A percentile compares a stretch with the other conserved stretches of the same genome.
phyloP scores from a whole-genome alignment of 2,113 vertebrate genomes.

The Anolis carolinensis region DNA sequence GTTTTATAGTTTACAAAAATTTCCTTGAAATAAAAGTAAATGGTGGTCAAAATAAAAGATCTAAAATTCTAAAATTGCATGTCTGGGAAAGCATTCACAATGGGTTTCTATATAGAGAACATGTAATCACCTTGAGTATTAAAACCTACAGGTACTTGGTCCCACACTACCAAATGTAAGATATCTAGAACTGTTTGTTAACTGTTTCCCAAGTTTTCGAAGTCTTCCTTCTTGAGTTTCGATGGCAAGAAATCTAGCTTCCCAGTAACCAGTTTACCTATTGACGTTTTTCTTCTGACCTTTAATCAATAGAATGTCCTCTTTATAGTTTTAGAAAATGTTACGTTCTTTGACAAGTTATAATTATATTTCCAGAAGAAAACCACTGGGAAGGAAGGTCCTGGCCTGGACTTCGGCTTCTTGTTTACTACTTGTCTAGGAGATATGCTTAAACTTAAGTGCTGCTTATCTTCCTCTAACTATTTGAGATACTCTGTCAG shows the following conservation, averaged over 20 bases:
- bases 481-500: background rate
- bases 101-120: background rate
- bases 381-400: background rate
- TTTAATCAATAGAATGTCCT: conserved; percentile 23
- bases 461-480: fast-evolving
- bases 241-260: conserved; percentile 49
- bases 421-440: background rate
- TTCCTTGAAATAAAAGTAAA: background rate
- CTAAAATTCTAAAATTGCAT: background rate
- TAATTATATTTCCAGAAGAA: conserved; percentile 19
- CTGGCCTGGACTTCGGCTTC: background rate
- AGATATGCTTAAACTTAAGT: conserved; percentile 9
- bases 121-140: background rate
- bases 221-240: conserved; percentile 39
- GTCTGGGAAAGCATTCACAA: background rate
- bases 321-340: conserved; percentile 25
- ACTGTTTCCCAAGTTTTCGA: conserved; percentile 44
- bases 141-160: conserved; percentile 33
- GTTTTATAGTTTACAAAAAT: background rate
- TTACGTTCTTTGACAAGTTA: background rate
- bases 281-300: background rate
- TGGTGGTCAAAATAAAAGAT: background rate
- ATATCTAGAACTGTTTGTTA: conserved; percentile 57
- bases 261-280: conserved; percentile 29
- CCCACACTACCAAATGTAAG: conserved; percentile 43